Percentiles rank a stretch among this genome's conserved stretches.
Evolutionary conservation across 2,797 vertebrate species (phyloP).

Genomic region (Manis crassicaudata): DNA sequence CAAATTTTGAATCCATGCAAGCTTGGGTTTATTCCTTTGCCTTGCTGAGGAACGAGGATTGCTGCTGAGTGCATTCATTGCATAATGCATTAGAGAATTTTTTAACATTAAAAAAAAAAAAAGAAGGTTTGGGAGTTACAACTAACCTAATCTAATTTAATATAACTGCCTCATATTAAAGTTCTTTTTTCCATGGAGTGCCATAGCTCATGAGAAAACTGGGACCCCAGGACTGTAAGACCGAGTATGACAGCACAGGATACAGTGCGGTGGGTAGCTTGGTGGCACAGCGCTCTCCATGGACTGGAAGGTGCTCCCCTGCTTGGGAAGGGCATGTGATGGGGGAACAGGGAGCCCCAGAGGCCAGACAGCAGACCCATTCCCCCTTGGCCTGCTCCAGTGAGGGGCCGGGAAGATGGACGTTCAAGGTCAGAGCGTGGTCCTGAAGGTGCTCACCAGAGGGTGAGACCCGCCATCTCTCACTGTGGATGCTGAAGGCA

Average conservation of each 20-base stretch:
- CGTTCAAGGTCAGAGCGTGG: neutral
- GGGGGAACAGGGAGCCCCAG: too few relatives aligned
- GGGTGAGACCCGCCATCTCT: neutral
- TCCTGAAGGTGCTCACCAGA: neutral
- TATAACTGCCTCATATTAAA: neutral
- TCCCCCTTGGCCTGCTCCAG: neutral
- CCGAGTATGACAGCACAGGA: too few relatives aligned
- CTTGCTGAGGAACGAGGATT: neutral
- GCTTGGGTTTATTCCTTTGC: neutral
- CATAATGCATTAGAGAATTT: neutral
- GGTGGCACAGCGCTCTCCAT: fast-evolving
- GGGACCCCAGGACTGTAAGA: too few relatives aligned
- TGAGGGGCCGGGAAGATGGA: neutral
- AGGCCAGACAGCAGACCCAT: fast-evolving
- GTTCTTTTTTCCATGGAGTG: neutral
- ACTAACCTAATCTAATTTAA: neutral
- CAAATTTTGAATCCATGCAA: neutral
- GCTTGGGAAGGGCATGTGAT: fast-evolving
- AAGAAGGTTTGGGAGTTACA: neutral
- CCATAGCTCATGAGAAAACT: neutral
- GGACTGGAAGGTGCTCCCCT: fast-evolving
- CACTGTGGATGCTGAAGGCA: neutral
- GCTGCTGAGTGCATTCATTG: neutral
- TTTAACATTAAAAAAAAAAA: neutral
- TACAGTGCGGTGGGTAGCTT: neutral